Evolutionary conservation across 2,888 invertebrate genomes (phyloP), one percentile per base, ranked within the genome.

Genomic region (Pedicia rivosa): DNA sequence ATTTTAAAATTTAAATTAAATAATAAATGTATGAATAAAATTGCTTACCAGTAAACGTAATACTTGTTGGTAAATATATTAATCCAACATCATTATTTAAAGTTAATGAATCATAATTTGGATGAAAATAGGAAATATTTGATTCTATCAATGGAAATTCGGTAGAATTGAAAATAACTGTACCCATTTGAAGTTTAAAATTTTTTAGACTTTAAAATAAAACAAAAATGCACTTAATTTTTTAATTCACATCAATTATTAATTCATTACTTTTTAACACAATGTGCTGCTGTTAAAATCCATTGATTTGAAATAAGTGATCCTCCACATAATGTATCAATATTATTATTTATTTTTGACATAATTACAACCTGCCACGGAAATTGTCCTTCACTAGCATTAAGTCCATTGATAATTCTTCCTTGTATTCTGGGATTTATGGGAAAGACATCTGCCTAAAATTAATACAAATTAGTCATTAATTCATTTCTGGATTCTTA

Each of bases 221-320:
- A n/a, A n/a, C n/a, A n/a, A n/a, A n/a, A n/a, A n/a, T n/a, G n/a
- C n/a, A n/a, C n/a, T n/a, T n/a, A n/a, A n/a, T n/a, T n/a, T n/a
- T n/a, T n/a, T n/a, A n/a, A n/a, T n/a, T n/a, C n/a, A n/a, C n/a
- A n/a, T n/a, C n/a, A n/a, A n/a, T n/a, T n/a, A n/a, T n/a, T n/a
- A n/a, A n/a, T n/a, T n/a, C n/a, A n/a, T n/a, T n/a, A n/a, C n/a
- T n/a, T n/a, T n/a, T n/a, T 22, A n/a, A 37, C 37, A 34, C 42
- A 42, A 35, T 42, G 42, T n/a, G 36, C 41, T 2, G 43, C 43
- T 4, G 43, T 43, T 26, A 43, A 22, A 15, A 43, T 35, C 41
- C 41, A 43, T 20, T 29, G 32, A 7, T 30, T 13, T 5, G 41
- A 38, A 3, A 43, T 29, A 6, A 43, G 25, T n/a, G 40, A 38